These are phyloP conservation scores for Nasonia oneida DNA, from an alignment of 2,888 invertebrate genomes.

Conservation along the genomic window DNA sequence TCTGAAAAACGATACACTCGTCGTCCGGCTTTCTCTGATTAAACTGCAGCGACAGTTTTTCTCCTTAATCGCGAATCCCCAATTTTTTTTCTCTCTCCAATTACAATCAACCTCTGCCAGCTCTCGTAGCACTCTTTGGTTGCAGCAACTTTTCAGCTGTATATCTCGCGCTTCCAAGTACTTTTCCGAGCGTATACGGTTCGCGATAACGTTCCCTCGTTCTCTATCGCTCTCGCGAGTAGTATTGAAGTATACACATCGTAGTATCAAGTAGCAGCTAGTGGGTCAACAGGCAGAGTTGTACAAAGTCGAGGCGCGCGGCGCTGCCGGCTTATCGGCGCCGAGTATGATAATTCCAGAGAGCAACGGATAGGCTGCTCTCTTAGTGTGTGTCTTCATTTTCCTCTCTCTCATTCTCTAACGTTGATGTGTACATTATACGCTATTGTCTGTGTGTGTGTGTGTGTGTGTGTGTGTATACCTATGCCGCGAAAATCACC, in stretches of 20 bases:
- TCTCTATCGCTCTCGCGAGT: background rate
- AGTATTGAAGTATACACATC: background rate
- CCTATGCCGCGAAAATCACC: too few species aligned
- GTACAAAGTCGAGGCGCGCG: background rate
- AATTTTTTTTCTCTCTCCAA: background rate
- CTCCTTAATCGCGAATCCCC: background rate
- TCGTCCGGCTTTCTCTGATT: background rate
- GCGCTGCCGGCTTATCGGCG: background rate
- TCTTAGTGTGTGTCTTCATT: background rate
- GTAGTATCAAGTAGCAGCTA: constrained; percentile 32
- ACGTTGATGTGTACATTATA: too few species aligned
- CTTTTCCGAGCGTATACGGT: constrained; percentile 25
- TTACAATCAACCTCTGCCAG: too few species aligned
- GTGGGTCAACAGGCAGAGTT: constrained; percentile 32
- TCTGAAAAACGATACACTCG: background rate
- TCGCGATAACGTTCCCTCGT: background rate
- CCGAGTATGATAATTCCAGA: background rate
- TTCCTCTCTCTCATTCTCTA: background rate
- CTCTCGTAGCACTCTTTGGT: too few species aligned
- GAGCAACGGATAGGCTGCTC: too few species aligned
- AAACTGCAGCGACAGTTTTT: constrained; percentile 1
- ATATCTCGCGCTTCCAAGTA: constrained; percentile 14
- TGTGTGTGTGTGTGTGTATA: background rate
- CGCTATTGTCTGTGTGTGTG: too few species aligned
- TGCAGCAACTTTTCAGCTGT: background rate